Evolutionary conservation across 2,888 invertebrate species (phyloP), one percentile per base, ranked within the genome.

Genomic region (Brachynemurus nebulosus): DNA sequence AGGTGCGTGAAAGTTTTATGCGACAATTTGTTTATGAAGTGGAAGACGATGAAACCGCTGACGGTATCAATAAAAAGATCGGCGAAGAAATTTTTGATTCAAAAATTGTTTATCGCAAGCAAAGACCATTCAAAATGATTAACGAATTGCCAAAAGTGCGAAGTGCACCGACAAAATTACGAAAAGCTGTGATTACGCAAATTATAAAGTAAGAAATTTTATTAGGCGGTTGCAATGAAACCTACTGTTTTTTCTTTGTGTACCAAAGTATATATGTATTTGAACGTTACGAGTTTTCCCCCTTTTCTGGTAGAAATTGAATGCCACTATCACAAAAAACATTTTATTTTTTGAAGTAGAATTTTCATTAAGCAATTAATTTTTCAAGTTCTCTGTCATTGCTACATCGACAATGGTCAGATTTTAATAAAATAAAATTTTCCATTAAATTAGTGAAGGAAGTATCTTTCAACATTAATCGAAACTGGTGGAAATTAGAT

Each of bases 1-100:
- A 84, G 79, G 86, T 93, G 3, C 78, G 98, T 33, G 98, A 99
- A 63, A 97, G 96, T 53, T 98, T 99, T 64, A 96, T 98, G 88
- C 77, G 95, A 6, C 95, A 96, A 63, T 98, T 98, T 64, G 88
- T 93, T 1, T 83, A 82, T 54, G 90, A 90, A 59, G 78, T 84
- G 43, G 88, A 88, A 57, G 83, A 80, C 20, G 88, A 88, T 43
- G 88, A 88, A 59, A 79, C 79, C 50, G 64, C 67, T 20, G 75
- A 73, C 37, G 68, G 65, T 39, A 64, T 67, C 14, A 63, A 67
- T 1, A 72, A 71, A 51, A 74, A 71, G 56, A 65, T 66, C 20
- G 64, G 63, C 39, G 66, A 66, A 47, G 80, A 80, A 59, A 73
- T 75, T 14, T 78, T 77, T 58, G 82, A 83, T 57, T 77, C 79